Evolutionary conservation across 2,888 invertebrate species (phyloP).

Genomic region (Ormia ochracea): DNA sequence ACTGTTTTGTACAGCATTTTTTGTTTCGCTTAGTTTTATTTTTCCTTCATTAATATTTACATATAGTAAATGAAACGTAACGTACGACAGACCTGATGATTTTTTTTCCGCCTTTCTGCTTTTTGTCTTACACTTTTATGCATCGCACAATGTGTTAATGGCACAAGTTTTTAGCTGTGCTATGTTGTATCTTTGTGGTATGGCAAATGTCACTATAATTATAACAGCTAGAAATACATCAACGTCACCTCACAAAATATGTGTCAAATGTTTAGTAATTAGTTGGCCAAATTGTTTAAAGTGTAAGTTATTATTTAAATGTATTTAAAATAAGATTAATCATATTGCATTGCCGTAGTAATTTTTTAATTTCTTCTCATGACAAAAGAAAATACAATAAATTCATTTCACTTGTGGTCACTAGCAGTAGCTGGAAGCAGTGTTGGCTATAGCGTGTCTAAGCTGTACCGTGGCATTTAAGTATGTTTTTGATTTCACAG

Average conservation of each 20-base stretch:
- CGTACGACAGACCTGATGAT: constrained; percentile 1
- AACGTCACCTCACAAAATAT: constrained; percentile 30
- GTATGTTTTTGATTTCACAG: too few relatives aligned
- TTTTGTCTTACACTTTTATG: constrained; percentile 25
- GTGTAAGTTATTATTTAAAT: not conserved
- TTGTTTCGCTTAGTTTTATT: not conserved
- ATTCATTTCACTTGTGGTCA: too few relatives aligned
- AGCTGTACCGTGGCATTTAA: too few relatives aligned
- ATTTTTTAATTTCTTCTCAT: too few relatives aligned
- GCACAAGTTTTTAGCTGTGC: constrained; percentile 12
- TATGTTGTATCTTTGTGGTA: not conserved
- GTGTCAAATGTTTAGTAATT: constrained; percentile 39
- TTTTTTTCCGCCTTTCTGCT: not conserved
- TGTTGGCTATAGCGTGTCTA: too few relatives aligned
- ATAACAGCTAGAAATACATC: constrained; percentile 42
- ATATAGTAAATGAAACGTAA: constrained; percentile 46
- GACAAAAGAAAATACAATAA: too few relatives aligned
- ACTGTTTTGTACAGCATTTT: not conserved
- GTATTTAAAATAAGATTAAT: not conserved
- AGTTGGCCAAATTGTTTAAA: not conserved
- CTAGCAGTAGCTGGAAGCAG: too few relatives aligned
- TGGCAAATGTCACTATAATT: constrained; percentile 57
- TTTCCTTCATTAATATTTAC: constrained; percentile 6
- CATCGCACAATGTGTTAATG: constrained; percentile 48
- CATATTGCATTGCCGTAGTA: too few relatives aligned